A percentile compares a stretch with the other conserved stretches of the same genome.
Conservation (phyloP, 23 tunicate genomes). For the Ascidia mentula region DNA sequence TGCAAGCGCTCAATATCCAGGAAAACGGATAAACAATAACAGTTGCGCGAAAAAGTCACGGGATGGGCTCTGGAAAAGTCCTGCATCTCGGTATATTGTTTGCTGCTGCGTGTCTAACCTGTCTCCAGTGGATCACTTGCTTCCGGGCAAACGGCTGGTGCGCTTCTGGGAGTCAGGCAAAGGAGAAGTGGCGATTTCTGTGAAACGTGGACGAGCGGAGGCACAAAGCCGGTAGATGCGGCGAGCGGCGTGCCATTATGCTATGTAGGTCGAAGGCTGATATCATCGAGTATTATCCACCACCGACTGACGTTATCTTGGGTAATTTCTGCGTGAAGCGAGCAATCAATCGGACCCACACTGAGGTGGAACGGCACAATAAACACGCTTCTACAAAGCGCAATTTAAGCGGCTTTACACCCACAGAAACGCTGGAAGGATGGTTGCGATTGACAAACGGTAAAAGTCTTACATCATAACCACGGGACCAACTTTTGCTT, state of each 20-base stretch:
- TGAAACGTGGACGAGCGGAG: background rate
- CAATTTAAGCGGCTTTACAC: too few species aligned
- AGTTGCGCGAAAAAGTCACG: too few species aligned
- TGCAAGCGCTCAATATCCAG: too few species aligned
- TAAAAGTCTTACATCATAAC: too few species aligned
- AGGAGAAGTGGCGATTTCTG: background rate
- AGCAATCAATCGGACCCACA: background rate
- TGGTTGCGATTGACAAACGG: too few species aligned
- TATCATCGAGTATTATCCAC: background rate
- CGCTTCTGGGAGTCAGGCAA: background rate
- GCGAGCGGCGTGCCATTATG: background rate
- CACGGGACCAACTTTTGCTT: too few species aligned
- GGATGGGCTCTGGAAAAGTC: background rate
- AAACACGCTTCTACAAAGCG: too few species aligned
- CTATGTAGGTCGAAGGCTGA: background rate
- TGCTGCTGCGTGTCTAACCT: background rate
- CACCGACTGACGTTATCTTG: slow-evolving; percentile 1
- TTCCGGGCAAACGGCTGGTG: background rate
- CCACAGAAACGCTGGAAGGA: too few species aligned
- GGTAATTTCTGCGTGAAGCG: background rate
- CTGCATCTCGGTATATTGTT: background rate
- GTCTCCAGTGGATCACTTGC: background rate
- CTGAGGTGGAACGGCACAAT: background rate
- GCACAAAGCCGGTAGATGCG: background rate
- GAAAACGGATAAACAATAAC: background rate